These are phyloP conservation scores for Lingula anatina DNA, from an alignment of 2,888 invertebrate genomes.

Conservation along the genomic window DNA sequence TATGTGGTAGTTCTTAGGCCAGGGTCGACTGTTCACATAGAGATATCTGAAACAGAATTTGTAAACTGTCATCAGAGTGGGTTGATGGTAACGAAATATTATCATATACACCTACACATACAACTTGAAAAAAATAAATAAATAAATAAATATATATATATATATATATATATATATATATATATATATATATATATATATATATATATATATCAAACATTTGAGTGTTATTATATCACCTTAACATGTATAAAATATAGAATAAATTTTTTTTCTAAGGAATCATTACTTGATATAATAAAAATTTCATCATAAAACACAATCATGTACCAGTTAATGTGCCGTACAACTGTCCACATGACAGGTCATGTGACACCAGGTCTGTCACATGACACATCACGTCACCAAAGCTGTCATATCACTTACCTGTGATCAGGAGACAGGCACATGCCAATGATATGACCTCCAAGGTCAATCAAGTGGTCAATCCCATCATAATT, in stretches of 20 bases:
- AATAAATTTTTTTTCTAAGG: too few species aligned
- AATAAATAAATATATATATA: not conserved
- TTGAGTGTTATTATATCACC: too few species aligned
- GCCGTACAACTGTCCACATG: too few species aligned
- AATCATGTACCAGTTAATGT: too few species aligned
- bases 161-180: slow-evolving; percentile 1
- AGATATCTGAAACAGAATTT: slow-evolving; percentile 21
- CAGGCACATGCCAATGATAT: slow-evolving; percentile 80
- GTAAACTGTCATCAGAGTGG: not conserved
- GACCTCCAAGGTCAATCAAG: slow-evolving; percentile 76
- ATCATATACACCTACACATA: not conserved
- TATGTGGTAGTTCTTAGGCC: slow-evolving; percentile 73
- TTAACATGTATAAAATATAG: too few species aligned
- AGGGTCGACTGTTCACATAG: slow-evolving; percentile 59
- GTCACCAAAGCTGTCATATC: slow-evolving; percentile 9
- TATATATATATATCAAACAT: not conserved
- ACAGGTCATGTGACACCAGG: too few species aligned
- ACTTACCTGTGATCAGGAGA: slow-evolving; percentile 72
- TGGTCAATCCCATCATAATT: slow-evolving; percentile 68
- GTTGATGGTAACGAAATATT: not conserved
- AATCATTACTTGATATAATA: too few species aligned
- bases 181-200: slow-evolving; percentile 1
- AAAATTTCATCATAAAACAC: too few species aligned
- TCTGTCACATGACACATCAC: too few species aligned
- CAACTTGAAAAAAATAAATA: not conserved